Evolutionary conservation across 2,797 vertebrate genomes (phyloP), one percentile per base, ranked within the genome.

Genomic region (Sebastes diploproa): DNA sequence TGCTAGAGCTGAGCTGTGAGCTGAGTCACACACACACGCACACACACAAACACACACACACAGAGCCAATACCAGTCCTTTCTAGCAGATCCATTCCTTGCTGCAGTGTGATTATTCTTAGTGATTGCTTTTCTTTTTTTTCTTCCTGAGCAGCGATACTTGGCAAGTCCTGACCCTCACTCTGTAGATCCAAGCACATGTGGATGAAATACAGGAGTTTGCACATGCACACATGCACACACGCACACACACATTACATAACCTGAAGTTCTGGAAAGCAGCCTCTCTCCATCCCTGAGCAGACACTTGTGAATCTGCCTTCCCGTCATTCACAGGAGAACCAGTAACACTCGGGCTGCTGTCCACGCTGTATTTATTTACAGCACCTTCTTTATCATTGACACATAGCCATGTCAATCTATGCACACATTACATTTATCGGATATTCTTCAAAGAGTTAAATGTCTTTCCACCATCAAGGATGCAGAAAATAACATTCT

Each of bases 21-120:
- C 75, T 79, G 68, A 88, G 66, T 84, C 83, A 77, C 78, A 68
- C 59, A 72, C 59, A 10, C 23, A 23, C 22, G 60, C 82, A 74
- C 63, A 60, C 78, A 72, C 78, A 65, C 55, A 69, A 55, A 32
- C 65, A 75, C 65, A 50, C 72, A 60, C 34, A 59, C 27, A 59
- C 27, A 66, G 62, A 70, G 69, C 72, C 77, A 86, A 73, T 74
- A 86, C 69, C 62, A 73, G 46, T 67, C 65, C 71, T 82, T 81
- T 79, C 52, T 50, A 78, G 81, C 74, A 72, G 85, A 89, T 80
- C 72, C 86, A 77, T 71, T 86, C 71, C 72, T 78, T 90, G 87
- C 88, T 91, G 88, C 89, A 91, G 89, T 87, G 81, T 87, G 81
- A 92, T 90, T 88, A 94, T 92, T 93, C 83, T 84, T 84, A 75